phyloP scores from a whole-genome alignment of 1,140 invertebrate species.

The Achroia grisella region DNA sequence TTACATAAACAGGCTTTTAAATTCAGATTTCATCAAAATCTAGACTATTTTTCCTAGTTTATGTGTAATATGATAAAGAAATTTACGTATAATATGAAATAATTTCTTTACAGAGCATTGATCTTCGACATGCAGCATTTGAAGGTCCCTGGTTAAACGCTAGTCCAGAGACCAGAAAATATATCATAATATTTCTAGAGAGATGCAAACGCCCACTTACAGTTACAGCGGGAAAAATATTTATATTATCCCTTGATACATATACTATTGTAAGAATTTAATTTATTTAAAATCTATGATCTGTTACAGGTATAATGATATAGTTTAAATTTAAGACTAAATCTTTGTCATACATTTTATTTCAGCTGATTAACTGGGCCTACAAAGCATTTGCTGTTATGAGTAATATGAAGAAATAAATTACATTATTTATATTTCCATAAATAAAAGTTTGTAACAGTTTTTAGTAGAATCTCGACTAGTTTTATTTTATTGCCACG shows the following conservation, averaged over 20 bases:
- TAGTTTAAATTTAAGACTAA: too few relatives aligned
- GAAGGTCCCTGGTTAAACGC: slow-evolving; percentile 51
- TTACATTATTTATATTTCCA: slow-evolving; percentile 1
- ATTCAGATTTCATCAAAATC: too few relatives aligned
- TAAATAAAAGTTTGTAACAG: too few relatives aligned
- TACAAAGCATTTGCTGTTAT: slow-evolving; percentile 67
- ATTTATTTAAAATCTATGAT: too few relatives aligned
- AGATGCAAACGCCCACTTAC: slow-evolving; percentile 53
- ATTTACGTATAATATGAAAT: too few relatives aligned
- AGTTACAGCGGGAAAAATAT: slow-evolving; percentile 64
- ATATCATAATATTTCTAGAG: slow-evolving; percentile 56
- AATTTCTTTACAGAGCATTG: slow-evolving; percentile 42
- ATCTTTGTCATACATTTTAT: slow-evolving; percentile 25
- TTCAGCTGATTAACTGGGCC: slow-evolving; percentile 67
- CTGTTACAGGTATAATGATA: too few relatives aligned
- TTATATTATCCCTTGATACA: slow-evolving; percentile 60
- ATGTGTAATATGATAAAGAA: too few relatives aligned
- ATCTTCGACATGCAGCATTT: slow-evolving; percentile 50
- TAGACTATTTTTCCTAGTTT: too few relatives aligned
- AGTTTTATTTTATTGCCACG: too few relatives aligned
- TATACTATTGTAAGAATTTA: slow-evolving; percentile 57
- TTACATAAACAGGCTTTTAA: too few relatives aligned
- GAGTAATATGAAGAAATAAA: slow-evolving; percentile 62
- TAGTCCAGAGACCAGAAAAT: slow-evolving; percentile 37
- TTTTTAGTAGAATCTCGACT: too few relatives aligned